These are phyloP conservation scores for Heterodera filipjevi DNA, from an alignment of 2,888 invertebrate genomes.

Conservation along the genomic window DNA sequence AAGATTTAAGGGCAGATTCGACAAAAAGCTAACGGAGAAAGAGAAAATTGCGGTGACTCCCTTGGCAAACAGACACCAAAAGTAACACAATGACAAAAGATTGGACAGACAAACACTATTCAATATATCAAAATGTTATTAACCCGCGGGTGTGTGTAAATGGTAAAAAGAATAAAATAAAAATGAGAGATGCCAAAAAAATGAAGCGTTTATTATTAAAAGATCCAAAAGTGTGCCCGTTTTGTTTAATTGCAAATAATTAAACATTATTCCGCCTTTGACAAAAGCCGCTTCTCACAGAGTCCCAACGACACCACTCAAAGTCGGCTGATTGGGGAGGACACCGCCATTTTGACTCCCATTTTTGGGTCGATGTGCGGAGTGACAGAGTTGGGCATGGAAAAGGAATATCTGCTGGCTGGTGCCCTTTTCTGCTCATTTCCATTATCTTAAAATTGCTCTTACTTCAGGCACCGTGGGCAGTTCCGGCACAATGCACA, in stretches of 20 bases:
- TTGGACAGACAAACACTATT: too few relatives aligned
- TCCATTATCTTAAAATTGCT: not conserved
- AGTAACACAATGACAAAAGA: too few relatives aligned
- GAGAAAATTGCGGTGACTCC: too few relatives aligned
- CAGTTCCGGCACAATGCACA: not conserved
- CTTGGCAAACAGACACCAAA: too few relatives aligned
- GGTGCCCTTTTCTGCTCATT: slow-evolving; percentile 10
- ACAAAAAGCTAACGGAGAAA: too few relatives aligned
- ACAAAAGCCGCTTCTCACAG: not conserved
- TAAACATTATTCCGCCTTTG: not conserved
- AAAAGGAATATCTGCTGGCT: slow-evolving; percentile 21
- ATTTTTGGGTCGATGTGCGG: slow-evolving; percentile 1
- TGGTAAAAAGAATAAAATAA: not conserved
- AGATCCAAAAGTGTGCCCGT: too few relatives aligned
- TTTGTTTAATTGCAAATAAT: not conserved
- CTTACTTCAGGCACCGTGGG: slow-evolving; percentile 18
- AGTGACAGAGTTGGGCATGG: slow-evolving; percentile 5
- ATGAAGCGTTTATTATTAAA: too few relatives aligned
- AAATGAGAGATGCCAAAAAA: not conserved
- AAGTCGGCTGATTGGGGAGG: not conserved
- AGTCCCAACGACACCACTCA: not conserved
- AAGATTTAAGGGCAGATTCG: too few relatives aligned
- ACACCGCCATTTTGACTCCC: not conserved
- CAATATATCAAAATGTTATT: too few relatives aligned
- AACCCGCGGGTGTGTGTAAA: not conserved